Base-by-base conservation (phyloP, 2,888 invertebrate genomes). In the Frankliniella intonsa region DNA sequence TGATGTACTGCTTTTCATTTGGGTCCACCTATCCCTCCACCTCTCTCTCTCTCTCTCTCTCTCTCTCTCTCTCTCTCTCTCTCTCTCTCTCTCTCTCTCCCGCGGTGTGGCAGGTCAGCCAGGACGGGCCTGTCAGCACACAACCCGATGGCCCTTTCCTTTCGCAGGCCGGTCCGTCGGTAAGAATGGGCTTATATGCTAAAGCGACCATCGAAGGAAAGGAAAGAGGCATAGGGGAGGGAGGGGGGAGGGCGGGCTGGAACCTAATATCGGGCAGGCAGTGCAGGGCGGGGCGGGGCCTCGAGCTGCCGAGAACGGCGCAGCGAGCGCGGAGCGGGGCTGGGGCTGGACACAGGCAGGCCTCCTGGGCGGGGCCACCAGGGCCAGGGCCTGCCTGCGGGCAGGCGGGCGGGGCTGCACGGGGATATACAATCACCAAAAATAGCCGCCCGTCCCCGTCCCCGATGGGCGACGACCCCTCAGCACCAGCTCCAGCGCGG, bases 1-100 rank as follows among this genome's bases (percentile, higher is more conserved):
- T 65, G 65, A 65, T 7, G 65, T 17, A 65, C 19, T n/a, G 65
- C 65, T 65, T 65, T n/a, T 65, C 65, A 65, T 65, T 65, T 65
- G 65, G 65, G 8, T n/a, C 65, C 65, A 17, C 55, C 3, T 2
- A 2, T 2, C 38, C 3, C 38, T 3, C 38, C 38, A 38, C 38
- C 38, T 38, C 38, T 38, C 38, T 5, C 3, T 5, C 5, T 2
- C 38, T 38, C 38, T 38, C 38, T 5, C 3, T 38, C 38, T 38
- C 38, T 38, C 38, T 38, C 38, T 38, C 38, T 38, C 38, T 38
- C 38, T 3, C 38, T 38, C 38, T 38, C 38, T 38, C 38, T 38
- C 5, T 2, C 38, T 38, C 38, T 55, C 17, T 1, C 55, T 14
- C 55, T 55, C 55, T 1, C 55, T 55, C 55, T 2, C 3, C 14